Percentiles rank a stretch among this genome's conserved stretches.
Evolutionary conservation across 2,888 invertebrate genomes (phyloP).

Genomic region (Pristionchus japonicus): DNA sequence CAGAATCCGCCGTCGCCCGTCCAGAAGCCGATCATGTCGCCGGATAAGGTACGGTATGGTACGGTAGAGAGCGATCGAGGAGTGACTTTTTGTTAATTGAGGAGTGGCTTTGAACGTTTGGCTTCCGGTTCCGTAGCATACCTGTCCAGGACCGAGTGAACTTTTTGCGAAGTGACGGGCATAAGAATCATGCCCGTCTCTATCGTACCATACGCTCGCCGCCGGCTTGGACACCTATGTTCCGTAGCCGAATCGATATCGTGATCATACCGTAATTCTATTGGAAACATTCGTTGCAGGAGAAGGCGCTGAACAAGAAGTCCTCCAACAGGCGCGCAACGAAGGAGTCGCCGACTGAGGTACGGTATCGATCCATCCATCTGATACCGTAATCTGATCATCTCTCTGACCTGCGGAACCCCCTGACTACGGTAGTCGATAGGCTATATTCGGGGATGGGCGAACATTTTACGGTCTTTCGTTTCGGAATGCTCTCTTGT

Average conservation of each 20-base stretch:
- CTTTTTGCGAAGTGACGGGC: too few species aligned
- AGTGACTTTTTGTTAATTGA: not conserved
- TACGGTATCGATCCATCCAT: too few species aligned
- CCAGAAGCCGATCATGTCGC: constrained; percentile 9
- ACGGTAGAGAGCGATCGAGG: not conserved
- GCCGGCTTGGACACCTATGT: too few species aligned
- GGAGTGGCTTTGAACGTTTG: not conserved
- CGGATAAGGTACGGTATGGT: constrained; percentile 13
- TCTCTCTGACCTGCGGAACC: too few species aligned
- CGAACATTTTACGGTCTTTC: too few species aligned
- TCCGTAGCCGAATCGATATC: not conserved
- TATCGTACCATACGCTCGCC: not conserved
- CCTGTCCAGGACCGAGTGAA: too few species aligned
- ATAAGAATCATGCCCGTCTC: too few species aligned
- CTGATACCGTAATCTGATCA: too few species aligned
- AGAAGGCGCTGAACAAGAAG: not conserved
- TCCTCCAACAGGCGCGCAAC: not conserved
- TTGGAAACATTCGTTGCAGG: not conserved
- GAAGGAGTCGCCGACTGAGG: not conserved
- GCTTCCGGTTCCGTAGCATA: too few species aligned
- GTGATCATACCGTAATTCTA: not conserved
- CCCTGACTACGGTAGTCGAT: too few species aligned
- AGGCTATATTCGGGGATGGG: too few species aligned
- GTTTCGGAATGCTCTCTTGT: too few species aligned
- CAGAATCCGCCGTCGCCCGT: not conserved